Base-by-base conservation (phyloP, 30 jellyfish, hydroid and myxozoan species). In the Sanderia malayensis region DNA sequence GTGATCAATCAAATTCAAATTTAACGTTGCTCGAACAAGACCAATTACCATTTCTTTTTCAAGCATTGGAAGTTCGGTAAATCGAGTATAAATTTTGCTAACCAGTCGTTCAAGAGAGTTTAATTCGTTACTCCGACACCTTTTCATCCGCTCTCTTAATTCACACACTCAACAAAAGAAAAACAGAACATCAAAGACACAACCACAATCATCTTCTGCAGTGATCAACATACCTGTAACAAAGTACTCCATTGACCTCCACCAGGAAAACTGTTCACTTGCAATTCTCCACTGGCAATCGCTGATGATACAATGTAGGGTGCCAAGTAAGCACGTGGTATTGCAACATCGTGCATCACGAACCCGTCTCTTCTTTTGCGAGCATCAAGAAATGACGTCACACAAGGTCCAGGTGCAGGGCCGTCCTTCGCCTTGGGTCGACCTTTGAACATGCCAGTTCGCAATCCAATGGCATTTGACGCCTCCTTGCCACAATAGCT, bases 261-360 rank as follows among this genome's bases (percentile, higher is more conserved):
- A 78, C 76, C 82, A 6, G 99, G 99, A 63, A 92, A 92, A 21
- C 74, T 72, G 1, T 74, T 64, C 20, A 77, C 82, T 27, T 53
- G 81, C 47, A 92, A 33, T n/a, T 94, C 88, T 30, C 99, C 99
- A 45, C 83, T 46, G 21, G 96, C 86, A 86, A 92, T 84, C 1
- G 99, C 99, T 1, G 99, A 92, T 11, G 93, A 93, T 53, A 92
- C 99, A 46, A 92, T 37, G 74, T 92, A 92, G 7, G 95, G 99
- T 21, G 96, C 95, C 32, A 71, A 61, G 59, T 83, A 85, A 25
- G 99, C 88, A n/a, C 89, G 62, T 25, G 99, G 96, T 1, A 83
- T 86, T 1, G 94, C 74, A 6, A 92, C 89, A 31, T 92, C 99
- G 62, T 82, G 94, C 93, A 92, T 72, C 60, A 92, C 79, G 47